Evolutionary conservation across 53 echinoderm and acorn worm genomes (phyloP).

Genomic region (Actinopyga echinites): DNA sequence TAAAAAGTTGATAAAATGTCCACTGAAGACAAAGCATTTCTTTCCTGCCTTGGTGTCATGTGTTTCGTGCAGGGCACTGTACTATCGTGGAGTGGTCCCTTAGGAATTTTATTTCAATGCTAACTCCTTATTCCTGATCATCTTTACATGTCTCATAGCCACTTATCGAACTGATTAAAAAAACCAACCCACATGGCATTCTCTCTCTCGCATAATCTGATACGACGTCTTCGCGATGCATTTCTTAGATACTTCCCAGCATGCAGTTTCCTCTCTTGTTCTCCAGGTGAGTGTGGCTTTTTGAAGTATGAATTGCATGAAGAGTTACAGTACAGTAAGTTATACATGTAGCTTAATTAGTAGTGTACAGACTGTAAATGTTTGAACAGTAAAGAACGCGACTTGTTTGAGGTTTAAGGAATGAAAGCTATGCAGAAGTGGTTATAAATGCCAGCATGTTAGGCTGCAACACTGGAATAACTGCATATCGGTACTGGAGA

Average conservation of each 20-base stretch:
- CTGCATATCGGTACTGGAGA: too few species aligned
- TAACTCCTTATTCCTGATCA: background rate
- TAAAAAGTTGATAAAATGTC: too few species aligned
- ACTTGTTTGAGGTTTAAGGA: too few species aligned
- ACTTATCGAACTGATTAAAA: constrained; percentile 6
- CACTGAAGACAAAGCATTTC: too few species aligned
- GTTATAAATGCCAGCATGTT: too few species aligned
- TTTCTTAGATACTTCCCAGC: background rate
- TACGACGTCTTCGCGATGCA: constrained; percentile 11
- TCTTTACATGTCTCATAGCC: background rate
- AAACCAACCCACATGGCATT: constrained; percentile 10
- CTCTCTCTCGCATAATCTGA: background rate
- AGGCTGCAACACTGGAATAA: too few species aligned
- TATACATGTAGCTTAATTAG: too few species aligned
- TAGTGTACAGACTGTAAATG: too few species aligned
- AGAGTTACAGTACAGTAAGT: too few species aligned
- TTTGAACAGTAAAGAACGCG: too few species aligned
- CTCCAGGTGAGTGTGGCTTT: background rate
- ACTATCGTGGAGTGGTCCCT: constrained; percentile 1
- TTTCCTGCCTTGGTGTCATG: background rate
- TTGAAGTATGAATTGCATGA: too few species aligned
- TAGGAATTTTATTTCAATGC: background rate
- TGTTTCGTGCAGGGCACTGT: constrained; percentile 8
- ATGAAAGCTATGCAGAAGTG: too few species aligned
- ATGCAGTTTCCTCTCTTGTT: background rate